These are phyloP conservation scores for Troides helena DNA, from an alignment of 2,888 invertebrate species.

Conservation along the genomic window DNA sequence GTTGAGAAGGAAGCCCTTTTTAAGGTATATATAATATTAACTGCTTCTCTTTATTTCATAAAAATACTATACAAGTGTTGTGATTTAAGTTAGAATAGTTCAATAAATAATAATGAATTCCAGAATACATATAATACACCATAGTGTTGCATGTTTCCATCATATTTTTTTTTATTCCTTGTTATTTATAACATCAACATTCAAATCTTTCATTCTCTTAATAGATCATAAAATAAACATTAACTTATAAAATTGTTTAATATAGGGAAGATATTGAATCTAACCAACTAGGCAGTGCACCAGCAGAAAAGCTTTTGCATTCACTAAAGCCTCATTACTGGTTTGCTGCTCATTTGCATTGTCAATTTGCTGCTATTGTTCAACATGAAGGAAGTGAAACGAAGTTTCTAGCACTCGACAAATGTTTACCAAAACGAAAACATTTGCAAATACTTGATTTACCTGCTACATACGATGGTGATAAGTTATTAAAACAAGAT, in stretches of 20 bases:
- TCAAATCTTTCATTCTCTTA: no score
- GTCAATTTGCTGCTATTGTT: conserved; percentile 94
- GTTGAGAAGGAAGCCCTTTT: conserved; percentile 88
- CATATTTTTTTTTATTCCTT: no score
- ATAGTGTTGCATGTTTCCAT: no score
- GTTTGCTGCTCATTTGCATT: conserved; percentile 99
- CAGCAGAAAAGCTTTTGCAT: conserved; percentile 90
- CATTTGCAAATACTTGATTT: conserved; percentile 92
- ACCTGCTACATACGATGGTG: conserved; percentile 76
- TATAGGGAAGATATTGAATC: conserved; percentile 89
- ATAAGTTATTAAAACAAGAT: conserved; percentile 86
- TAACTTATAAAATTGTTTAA: background rate
- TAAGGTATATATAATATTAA: conserved; percentile 80
- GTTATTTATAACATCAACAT: no score
- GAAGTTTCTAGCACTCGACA: conserved; percentile 96
- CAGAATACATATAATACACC: no score
- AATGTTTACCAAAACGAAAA: conserved; percentile 93
- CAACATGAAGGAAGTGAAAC: conserved; percentile 83
- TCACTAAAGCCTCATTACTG: conserved; percentile 92
- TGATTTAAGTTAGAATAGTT: no score
- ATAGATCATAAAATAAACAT: no score
- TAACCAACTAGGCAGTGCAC: conserved; percentile 92
- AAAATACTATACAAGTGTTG: no score
- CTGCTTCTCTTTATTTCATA: background rate
- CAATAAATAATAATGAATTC: no score